Evolutionary conservation across 2,113 vertebrate species (phyloP), one percentile per base, ranked within the genome.

Genomic region (Myiopsitta monachus): DNA sequence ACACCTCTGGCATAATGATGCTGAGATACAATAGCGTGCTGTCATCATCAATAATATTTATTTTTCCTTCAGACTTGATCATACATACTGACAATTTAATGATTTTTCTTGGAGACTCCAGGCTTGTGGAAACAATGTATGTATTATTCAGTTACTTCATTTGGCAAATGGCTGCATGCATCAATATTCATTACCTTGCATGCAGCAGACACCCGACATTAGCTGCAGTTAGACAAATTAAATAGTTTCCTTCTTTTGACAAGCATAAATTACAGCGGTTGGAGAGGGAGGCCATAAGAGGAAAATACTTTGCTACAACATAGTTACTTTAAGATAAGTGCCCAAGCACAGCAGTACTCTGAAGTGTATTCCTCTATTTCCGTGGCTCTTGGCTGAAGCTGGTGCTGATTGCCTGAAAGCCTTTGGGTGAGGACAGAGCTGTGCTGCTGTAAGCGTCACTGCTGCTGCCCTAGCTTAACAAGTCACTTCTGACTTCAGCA

Each of bases 61-160:
- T 91, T 97, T 95, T 96, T 97, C 49, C 83, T 97, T 98, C 46
- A 81, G 91, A 90, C 44, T 44, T 94, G 74, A 96, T 97, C 92
- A 88, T 83, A 83, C 63, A 55, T 75, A 89, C 84, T 94, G 95
- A 97, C 90, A 96, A 94, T 92, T 93, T 95, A 97, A 94, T 97
- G 87, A 82, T 94, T 97, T 95, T 91, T 95, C 46, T 75, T 55
- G 54, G 85, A 82, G 73, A 43, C 87, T 95, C 19, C 76, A 90
- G 66, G 23, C 46, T 64, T 38, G 15, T 84, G 54, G 81, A 87
- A 94, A 47, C 86, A 62, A 33, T 85, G 41, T 61, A 74, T 78
- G 64, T 83, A 78, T 94, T 95, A 31, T 96, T 89, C 82, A 66
- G 76, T 69, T 80, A 80, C 72, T 75, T 97, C 55, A 67, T 92